Conservation (phyloP, 2,113 vertebrate species). For the Rhinopomastus cyanomelas region DNA sequence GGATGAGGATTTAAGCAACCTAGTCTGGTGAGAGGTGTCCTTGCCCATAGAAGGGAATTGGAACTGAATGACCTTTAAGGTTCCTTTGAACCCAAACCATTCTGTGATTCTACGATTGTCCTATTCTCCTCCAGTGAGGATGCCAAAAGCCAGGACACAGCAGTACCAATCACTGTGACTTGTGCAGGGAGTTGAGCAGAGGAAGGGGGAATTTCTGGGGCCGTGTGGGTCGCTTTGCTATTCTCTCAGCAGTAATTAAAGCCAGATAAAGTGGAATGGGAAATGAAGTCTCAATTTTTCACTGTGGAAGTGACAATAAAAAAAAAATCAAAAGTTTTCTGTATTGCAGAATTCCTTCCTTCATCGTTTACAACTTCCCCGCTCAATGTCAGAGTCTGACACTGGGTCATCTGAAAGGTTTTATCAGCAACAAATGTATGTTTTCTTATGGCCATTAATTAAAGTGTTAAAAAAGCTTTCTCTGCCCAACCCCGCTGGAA, state of each 20-base stretch:
- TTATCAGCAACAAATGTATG: not conserved
- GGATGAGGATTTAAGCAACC: not conserved
- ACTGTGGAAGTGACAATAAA: not conserved
- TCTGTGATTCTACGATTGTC: not conserved
- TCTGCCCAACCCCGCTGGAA: slow-evolving; percentile 13
- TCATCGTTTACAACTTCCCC: not conserved
- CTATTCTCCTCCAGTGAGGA: not conserved
- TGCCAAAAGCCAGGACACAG: rapidly evolving
- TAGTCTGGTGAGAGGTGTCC: not conserved
- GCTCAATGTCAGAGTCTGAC: not conserved
- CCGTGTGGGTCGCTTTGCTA: not conserved
- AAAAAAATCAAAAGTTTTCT: not conserved
- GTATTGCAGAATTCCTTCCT: slow-evolving; percentile 2
- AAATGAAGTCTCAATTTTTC: not conserved
- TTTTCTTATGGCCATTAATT: slow-evolving; percentile 22
- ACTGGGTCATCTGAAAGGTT: slow-evolving; percentile 11
- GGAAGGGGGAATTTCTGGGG: not conserved
- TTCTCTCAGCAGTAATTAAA: not conserved
- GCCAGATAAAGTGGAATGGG: not conserved
- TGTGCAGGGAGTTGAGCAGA: not conserved
- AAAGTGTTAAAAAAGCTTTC: slow-evolving; percentile 7
- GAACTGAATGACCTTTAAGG: too few relatives aligned
- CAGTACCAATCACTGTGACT: not conserved
- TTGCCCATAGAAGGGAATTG: too few relatives aligned
- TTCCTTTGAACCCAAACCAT: not conserved